Conservation (phyloP, 1,140 invertebrate genomes). For the Colletes gigas region DNA sequence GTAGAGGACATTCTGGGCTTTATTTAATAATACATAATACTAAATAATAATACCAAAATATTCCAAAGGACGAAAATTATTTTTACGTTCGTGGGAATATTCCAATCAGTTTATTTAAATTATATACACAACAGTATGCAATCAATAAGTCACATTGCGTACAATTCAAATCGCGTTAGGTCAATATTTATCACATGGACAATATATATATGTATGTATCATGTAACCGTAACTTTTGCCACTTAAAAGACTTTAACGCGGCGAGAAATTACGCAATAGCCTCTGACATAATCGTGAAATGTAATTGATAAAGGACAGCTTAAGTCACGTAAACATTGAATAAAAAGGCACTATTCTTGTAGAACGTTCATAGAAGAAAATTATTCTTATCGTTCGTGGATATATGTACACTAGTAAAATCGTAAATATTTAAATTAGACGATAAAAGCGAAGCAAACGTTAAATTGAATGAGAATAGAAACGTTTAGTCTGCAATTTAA, state of each 20-base stretch:
- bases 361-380: background rate
- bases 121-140: background rate
- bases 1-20: too few relatives aligned
- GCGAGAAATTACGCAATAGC: conserved; percentile 19
- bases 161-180: background rate
- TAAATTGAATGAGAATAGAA: background rate
- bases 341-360: background rate
- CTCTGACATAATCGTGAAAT: background rate
- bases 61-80: background rate
- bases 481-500: too few relatives aligned
- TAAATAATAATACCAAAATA: too few relatives aligned
- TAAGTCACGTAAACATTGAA: conserved; percentile 1
- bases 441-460: too few relatives aligned
- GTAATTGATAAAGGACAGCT: background rate
- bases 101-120: conserved; percentile 1
- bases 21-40: too few relatives aligned
- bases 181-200: conserved; percentile 21
- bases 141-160: background rate
- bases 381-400: background rate
- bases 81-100: background rate
- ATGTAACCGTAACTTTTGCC: background rate
- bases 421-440: too few relatives aligned
- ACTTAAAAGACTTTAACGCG: conserved; percentile 20
- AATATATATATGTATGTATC: background rate
- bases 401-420: background rate